Evolutionary conservation across 2,888 invertebrate genomes (phyloP).

Genomic region (Choreutis nemorana): DNA sequence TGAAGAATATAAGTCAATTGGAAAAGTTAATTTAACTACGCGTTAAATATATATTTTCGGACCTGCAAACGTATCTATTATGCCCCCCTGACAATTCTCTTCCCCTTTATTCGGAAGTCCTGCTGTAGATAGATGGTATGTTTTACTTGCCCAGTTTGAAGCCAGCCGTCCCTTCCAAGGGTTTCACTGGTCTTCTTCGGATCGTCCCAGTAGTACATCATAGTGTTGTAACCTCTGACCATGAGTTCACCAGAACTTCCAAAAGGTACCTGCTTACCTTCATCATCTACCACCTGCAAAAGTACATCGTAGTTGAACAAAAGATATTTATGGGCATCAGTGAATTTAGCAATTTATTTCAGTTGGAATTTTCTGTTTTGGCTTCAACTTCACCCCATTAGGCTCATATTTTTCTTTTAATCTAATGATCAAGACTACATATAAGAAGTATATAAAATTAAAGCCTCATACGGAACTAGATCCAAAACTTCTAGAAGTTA

Average conservation of each 20-base stretch:
- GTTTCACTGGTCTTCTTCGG: constrained; percentile 75
- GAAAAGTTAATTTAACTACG: too few relatives aligned
- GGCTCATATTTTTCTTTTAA: background rate
- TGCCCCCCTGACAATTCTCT: background rate
- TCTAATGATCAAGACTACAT: too few relatives aligned
- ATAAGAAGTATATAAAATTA: too few relatives aligned
- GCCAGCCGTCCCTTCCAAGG: constrained; percentile 76
- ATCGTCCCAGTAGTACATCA: constrained; percentile 85
- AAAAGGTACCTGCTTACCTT: constrained; percentile 71
- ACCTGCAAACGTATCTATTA: too few relatives aligned
- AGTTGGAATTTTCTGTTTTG: too few relatives aligned
- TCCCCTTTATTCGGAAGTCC: background rate
- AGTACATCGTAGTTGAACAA: constrained; percentile 7
- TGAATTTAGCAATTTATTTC: too few relatives aligned
- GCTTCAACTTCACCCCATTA: background rate
- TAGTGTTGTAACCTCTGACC: constrained; percentile 77
- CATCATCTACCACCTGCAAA: constrained; percentile 69
- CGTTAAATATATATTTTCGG: too few relatives aligned
- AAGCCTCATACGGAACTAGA: too few relatives aligned
- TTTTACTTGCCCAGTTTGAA: constrained; percentile 74
- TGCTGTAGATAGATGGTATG: background rate
- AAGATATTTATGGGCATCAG: too few relatives aligned
- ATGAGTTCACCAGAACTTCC: constrained; percentile 79
- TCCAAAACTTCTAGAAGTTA: too few relatives aligned
- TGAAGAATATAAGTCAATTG: too few relatives aligned